Conservation (phyloP, 2,797 vertebrate species). For the Phataginus tetradactyla region DNA sequence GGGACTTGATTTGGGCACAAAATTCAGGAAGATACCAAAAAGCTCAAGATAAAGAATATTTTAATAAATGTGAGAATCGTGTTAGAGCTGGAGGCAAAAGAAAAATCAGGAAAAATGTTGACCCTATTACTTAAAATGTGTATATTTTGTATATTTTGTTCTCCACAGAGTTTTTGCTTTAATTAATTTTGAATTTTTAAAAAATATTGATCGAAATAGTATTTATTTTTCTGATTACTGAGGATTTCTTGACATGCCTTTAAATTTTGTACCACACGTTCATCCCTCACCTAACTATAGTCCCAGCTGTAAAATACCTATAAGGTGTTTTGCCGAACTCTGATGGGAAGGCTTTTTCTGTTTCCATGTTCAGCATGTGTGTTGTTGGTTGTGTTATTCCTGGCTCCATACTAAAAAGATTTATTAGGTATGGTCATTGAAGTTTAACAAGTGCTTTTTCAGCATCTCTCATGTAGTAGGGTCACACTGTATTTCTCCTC, state of each 20-base stretch:
- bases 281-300: background rate
- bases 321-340: background rate
- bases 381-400: background rate
- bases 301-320: background rate
- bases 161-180: background rate
- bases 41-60: background rate
- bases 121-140: background rate
- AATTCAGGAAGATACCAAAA: background rate
- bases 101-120: background rate
- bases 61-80: background rate
- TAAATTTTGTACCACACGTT: background rate
- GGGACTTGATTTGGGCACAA: background rate
- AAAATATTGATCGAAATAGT: background rate
- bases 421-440: background rate
- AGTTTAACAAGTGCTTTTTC: background rate
- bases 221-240: background rate
- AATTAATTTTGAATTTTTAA: background rate
- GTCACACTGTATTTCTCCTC: background rate
- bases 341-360: background rate
- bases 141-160: constrained; percentile 2
- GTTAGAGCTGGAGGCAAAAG: background rate
- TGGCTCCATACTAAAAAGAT: background rate
- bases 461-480: background rate
- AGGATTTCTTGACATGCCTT: background rate
- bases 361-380: background rate